Conservation (phyloP, 1,140 invertebrate genomes). For the Pseudomyrmex dendroicus region DNA sequence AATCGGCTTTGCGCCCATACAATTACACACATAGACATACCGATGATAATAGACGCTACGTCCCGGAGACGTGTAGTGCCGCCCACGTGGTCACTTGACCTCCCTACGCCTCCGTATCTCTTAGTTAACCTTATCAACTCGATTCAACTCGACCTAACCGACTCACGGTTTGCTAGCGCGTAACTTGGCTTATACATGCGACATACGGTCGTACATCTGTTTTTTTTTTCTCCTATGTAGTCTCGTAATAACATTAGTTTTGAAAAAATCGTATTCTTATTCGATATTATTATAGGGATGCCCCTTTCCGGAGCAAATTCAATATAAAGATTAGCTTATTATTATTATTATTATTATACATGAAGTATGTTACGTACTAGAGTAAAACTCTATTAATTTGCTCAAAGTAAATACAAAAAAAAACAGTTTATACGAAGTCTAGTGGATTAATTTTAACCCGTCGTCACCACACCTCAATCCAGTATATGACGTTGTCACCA, state of each 20-base stretch:
- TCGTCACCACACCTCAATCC: too few species aligned
- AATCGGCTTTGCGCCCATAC: conserved; percentile 65
- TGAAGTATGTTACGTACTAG: too few species aligned
- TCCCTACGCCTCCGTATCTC: conserved; percentile 83
- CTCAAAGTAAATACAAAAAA: too few species aligned
- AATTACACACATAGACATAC: conserved; percentile 27
- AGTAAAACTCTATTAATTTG: too few species aligned
- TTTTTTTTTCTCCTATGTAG: conserved; percentile 25
- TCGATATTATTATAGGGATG: background rate
- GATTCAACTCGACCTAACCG: conserved; percentile 81
- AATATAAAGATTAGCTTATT: background rate
- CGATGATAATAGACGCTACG: conserved; percentile 79
- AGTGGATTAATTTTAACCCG: too few species aligned
- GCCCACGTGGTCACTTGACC: conserved; percentile 84
- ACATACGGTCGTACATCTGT: conserved; percentile 56
- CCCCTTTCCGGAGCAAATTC: too few species aligned
- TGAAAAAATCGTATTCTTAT: conserved; percentile 10
- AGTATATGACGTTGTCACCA: too few species aligned
- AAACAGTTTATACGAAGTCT: too few species aligned
- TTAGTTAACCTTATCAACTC: conserved; percentile 85
- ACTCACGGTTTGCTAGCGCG: conserved; percentile 56
- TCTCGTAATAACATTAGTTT: conserved; percentile 20
- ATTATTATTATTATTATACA: background rate
- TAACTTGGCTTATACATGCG: conserved; percentile 43
- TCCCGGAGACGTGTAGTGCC: conserved; percentile 78